A percentile compares a stretch with the other conserved stretches of the same genome.
These are phyloP conservation scores for Gracilinanus agilis DNA, from an alignment of 2,113 vertebrate genomes.

Conservation along the genomic window DNA sequence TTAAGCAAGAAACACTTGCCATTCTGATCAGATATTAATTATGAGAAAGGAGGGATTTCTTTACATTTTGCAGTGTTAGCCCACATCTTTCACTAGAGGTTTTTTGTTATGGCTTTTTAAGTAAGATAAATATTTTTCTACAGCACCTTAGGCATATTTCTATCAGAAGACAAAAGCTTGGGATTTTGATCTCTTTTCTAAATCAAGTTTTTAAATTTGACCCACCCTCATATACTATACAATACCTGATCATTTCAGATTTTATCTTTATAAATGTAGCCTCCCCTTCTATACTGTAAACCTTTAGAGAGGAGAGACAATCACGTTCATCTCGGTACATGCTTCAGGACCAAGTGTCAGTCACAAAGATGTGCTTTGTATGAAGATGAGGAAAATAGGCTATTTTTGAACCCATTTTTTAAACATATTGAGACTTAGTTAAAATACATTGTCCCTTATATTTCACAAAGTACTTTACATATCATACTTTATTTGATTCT, in stretches of 20 bases:
- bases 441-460: neutral
- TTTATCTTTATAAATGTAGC: neutral
- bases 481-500: neutral
- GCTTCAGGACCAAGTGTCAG: neutral
- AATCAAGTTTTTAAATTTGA: neutral
- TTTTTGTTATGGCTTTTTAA: neutral
- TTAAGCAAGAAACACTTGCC: neutral
- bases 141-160: neutral
- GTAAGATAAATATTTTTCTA: neutral
- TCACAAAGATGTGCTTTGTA: neutral
- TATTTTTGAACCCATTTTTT: too few relatives aligned
- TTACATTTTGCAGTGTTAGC: neutral
- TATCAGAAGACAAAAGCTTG: neutral
- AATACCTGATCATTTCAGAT: neutral
- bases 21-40: neutral
- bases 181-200: neutral
- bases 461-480: neutral
- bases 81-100: neutral
- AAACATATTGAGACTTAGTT: neutral
- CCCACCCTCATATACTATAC: neutral
- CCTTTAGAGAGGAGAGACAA: neutral
- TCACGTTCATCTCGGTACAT: neutral
- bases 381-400: neutral
- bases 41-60: neutral
- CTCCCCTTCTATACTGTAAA: neutral